Conservation (phyloP, 2,888 invertebrate species). For the Dioctria rufipes region DNA sequence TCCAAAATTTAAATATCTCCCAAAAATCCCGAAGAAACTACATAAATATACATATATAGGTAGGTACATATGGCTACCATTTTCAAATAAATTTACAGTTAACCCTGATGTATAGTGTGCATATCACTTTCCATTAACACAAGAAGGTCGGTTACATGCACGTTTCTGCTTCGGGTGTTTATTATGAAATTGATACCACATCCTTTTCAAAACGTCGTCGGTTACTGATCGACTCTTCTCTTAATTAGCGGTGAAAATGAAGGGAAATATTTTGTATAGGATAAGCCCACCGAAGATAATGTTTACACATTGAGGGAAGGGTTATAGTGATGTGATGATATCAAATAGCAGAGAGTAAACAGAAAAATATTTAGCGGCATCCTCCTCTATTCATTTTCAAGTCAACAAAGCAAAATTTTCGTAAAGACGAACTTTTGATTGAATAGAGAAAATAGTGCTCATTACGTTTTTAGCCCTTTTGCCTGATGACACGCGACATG, state of each 20-base stretch:
- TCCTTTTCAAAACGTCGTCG: constrained; percentile 1
- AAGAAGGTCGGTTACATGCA: constrained; percentile 2
- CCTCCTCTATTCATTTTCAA: neutral
- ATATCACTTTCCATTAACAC: constrained; percentile 20
- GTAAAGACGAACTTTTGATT: neutral
- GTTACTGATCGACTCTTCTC: constrained; percentile 10
- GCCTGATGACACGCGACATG: constrained; percentile 5
- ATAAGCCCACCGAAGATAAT: neutral
- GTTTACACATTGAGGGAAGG: constrained; percentile 14
- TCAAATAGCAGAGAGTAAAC: constrained; percentile 31
- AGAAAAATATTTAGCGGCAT: constrained; percentile 8
- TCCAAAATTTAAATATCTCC: no score
- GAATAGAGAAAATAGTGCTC: constrained; percentile 20
- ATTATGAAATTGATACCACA: constrained; percentile 12
- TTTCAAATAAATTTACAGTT: no score
- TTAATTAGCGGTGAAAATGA: constrained; percentile 41
- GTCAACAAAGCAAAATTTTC: constrained; percentile 4
- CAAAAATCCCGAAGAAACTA: no score
- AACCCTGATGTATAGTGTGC: no score
- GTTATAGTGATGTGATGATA: constrained; percentile 14
- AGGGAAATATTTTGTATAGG: constrained; percentile 1
- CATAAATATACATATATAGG: no score
- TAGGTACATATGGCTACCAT: no score
- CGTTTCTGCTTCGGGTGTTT: constrained; percentile 11
- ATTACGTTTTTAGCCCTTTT: constrained; percentile 4